Evolutionary conservation across 2,797 vertebrate genomes (phyloP).

Genomic region (Artibeus jamaicensis): DNA sequence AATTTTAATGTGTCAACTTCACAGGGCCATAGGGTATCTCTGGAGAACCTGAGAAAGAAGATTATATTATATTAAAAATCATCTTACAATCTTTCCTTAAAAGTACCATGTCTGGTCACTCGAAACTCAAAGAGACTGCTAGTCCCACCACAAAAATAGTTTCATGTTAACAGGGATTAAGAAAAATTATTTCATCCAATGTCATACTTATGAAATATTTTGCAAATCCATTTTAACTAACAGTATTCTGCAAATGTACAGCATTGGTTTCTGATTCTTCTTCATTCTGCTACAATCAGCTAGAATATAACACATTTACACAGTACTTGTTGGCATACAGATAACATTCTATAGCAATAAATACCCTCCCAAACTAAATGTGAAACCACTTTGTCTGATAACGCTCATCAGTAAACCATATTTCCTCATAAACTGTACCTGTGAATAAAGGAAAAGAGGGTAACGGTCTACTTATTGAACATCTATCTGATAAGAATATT

Average conservation of each 20-base stretch:
- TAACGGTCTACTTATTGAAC: not conserved
- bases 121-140: not conserved
- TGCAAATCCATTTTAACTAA: not conserved
- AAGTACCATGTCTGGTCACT: not conserved
- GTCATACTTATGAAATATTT: not conserved
- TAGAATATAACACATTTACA: not conserved
- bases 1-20: not conserved
- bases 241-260: not conserved
- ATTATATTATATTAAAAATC: not conserved
- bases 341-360: not conserved
- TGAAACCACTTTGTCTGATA: conserved; percentile 19
- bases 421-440: not conserved
- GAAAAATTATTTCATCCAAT: conserved; percentile 34
- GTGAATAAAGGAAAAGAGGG: not conserved
- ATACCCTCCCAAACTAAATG: not conserved
- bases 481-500: not conserved
- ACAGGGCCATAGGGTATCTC: not conserved
- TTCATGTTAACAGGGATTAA: not conserved
- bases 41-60: not conserved
- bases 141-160: not conserved
- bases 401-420: not conserved
- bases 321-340: not conserved
- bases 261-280: not conserved
- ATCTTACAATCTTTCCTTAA: not conserved
- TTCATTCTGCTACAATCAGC: not conserved